phyloP scores from a whole-genome alignment of 2,113 vertebrate species.

The Romanogobio albipinnatus region DNA sequence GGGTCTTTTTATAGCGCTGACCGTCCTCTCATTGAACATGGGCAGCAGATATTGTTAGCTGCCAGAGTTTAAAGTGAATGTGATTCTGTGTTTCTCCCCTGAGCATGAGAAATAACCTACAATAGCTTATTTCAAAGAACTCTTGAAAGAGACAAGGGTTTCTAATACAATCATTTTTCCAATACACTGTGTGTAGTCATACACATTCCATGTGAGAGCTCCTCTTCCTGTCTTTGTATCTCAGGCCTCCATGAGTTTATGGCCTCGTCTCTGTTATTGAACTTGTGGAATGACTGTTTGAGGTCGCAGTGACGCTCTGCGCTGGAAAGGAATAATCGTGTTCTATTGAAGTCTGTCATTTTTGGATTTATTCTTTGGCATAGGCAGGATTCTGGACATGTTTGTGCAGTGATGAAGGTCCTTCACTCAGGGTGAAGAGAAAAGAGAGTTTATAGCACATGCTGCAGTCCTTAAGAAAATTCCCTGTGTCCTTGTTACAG shows the following conservation, averaged over 20 bases:
- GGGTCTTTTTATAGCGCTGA: background rate
- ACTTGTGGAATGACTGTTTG: slow-evolving; percentile 47
- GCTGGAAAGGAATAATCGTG: slow-evolving; percentile 12
- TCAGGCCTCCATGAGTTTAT: slow-evolving; percentile 23
- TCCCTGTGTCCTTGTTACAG: slow-evolving; percentile 25
- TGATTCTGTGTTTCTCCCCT: background rate
- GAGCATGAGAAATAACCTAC: background rate
- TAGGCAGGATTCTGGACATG: slow-evolving; percentile 40
- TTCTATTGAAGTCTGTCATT: slow-evolving; percentile 45
- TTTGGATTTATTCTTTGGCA: slow-evolving; percentile 50
- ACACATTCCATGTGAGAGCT: background rate
- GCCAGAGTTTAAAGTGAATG: slow-evolving; percentile 6
- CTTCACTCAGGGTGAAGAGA: slow-evolving; percentile 30
- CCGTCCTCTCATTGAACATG: background rate
- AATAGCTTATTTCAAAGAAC: slow-evolving; percentile 1
- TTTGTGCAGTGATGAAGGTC: slow-evolving; percentile 44
- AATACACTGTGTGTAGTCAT: background rate
- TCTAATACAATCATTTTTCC: slow-evolving; percentile 29
- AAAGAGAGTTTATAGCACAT: slow-evolving; percentile 20
- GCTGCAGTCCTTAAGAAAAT: background rate
- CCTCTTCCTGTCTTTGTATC: slow-evolving; percentile 37
- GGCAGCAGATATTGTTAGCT: slow-evolving; percentile 9
- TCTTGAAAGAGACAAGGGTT: background rate
- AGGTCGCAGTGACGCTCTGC: slow-evolving; percentile 35
- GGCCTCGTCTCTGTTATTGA: slow-evolving; percentile 26